Evolutionary conservation across 2,113 vertebrate genomes (phyloP).

Genomic region (Psammodynastes pulverulentus): DNA sequence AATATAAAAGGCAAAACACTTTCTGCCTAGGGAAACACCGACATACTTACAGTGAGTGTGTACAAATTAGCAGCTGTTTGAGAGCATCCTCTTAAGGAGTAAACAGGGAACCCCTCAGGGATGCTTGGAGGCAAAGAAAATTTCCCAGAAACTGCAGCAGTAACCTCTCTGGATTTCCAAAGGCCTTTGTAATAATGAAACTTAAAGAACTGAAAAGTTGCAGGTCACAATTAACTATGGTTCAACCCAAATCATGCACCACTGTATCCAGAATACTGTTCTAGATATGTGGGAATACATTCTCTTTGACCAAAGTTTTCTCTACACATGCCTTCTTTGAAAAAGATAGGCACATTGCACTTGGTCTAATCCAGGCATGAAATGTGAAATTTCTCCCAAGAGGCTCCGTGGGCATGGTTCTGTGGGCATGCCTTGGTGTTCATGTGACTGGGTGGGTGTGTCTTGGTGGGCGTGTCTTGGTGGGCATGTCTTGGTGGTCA

Average conservation of each 20-base stretch:
- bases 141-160: slow-evolving; percentile 3
- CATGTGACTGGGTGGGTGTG: too few relatives aligned
- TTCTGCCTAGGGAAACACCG: background rate
- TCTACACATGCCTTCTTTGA: background rate
- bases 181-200: background rate
- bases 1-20: background rate
- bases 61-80: slow-evolving; percentile 10
- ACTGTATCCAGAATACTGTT: background rate
- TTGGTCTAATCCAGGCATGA: too few relatives aligned
- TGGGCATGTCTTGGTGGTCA: too few relatives aligned
- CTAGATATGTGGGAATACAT: background rate
- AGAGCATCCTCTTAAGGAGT: background rate
- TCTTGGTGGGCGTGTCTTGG: too few relatives aligned
- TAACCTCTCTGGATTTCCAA: background rate
- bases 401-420: too few relatives aligned
- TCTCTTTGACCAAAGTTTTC: background rate
- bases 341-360: background rate
- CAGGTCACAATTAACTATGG: background rate
- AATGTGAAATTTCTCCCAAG: too few relatives aligned
- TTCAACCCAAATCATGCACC: background rate
- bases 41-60: background rate
- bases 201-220: background rate
- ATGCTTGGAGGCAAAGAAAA: slow-evolving; percentile 4
- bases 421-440: too few relatives aligned
- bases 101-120: slow-evolving; percentile 15